Evolutionary conservation across 1,140 invertebrate genomes (phyloP).

Genomic region (Rhizoglyphus robini): DNA sequence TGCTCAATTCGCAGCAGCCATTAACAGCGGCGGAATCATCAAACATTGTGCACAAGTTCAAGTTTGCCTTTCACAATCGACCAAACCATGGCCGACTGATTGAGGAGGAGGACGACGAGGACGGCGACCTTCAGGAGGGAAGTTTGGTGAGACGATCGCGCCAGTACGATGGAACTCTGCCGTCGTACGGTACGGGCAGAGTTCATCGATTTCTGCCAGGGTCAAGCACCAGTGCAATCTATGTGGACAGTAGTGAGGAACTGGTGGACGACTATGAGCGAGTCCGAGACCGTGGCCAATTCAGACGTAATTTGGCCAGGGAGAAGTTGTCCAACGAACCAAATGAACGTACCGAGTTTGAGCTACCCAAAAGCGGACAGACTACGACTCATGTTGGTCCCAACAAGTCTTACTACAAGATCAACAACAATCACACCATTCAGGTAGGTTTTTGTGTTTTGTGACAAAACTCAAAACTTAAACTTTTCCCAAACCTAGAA

Average conservation of each 20-base stretch:
- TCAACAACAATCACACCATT: constrained; percentile 1
- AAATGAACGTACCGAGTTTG: background rate
- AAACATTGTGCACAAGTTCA: constrained; percentile 3
- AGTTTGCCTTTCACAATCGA: constrained; percentile 15
- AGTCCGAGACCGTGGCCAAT: background rate
- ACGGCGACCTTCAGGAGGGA: background rate
- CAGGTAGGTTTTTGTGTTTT: background rate
- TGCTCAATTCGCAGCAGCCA: no score
- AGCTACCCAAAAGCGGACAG: background rate
- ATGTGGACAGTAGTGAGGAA: background rate
- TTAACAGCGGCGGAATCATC: background rate
- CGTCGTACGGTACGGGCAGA: background rate
- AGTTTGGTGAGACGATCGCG: background rate
- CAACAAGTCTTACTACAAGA: background rate
- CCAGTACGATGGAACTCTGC: background rate
- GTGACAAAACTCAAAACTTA: no score
- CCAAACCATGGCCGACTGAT: no score
- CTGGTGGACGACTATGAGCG: background rate
- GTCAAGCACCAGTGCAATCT: background rate
- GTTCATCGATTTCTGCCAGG: background rate
- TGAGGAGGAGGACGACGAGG: no score
- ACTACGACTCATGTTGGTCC: no score
- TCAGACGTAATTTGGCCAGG: background rate
- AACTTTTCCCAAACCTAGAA: no score
- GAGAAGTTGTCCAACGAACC: no score